Percentiles rank a stretch among this genome's conserved stretches.
Evolutionary conservation across 2,113 vertebrate species (phyloP).

Genomic region (Ochotona princeps): DNA sequence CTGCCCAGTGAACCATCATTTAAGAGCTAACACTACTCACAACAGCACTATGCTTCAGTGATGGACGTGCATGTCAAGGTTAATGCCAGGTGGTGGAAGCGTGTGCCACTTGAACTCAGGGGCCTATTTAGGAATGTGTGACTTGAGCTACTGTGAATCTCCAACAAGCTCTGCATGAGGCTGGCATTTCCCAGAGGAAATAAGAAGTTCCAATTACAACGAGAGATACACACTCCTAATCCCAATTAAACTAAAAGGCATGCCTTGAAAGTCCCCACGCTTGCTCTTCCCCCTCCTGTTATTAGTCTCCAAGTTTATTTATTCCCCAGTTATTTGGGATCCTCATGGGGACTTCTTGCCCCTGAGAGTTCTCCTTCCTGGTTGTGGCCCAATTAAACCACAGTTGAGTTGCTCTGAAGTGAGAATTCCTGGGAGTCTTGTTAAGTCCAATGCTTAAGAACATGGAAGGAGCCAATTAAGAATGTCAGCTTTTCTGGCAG

Average conservation of each 20-base stretch:
- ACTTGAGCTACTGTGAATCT: conserved; percentile 7
- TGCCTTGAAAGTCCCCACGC: background rate
- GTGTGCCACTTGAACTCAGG: background rate
- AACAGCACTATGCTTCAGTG: background rate
- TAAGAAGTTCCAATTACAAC: background rate
- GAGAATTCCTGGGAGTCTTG: conserved; percentile 61
- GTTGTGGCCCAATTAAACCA: conserved; percentile 35
- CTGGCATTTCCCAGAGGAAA: conserved; percentile 7
- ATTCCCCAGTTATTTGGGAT: background rate
- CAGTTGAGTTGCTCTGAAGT: conserved; percentile 28
- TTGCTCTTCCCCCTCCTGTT: background rate
- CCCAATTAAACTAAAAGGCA: conserved; percentile 54
- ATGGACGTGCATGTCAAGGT: background rate
- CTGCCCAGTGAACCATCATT: background rate
- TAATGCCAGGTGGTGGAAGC: background rate
- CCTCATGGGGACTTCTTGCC: background rate
- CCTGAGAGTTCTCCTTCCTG: conserved; percentile 12
- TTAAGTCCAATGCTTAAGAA: conserved; percentile 59
- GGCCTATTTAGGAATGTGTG: background rate
- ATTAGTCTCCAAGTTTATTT: conserved; percentile 22
- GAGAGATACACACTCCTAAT: background rate
- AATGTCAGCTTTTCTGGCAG: conserved; percentile 62
- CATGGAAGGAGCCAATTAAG: conserved; percentile 62
- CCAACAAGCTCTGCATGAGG: background rate
- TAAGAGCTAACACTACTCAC: background rate